Percentiles rank a stretch among this genome's conserved stretches.
Evolutionary conservation across 2,797 vertebrate genomes (phyloP).

Genomic region (Chelon auratus): DNA sequence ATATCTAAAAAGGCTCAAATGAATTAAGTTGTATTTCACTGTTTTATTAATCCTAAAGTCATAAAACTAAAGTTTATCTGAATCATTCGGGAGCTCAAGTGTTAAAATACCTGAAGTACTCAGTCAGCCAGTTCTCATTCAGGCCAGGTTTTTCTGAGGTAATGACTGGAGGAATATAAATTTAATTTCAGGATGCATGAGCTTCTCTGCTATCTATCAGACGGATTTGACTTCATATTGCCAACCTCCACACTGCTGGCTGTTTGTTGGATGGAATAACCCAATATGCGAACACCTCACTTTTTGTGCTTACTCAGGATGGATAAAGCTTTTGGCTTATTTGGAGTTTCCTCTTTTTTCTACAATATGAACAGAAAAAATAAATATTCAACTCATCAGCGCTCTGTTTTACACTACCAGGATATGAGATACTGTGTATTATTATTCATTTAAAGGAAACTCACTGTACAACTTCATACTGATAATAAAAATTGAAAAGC

Average conservation of each 20-base stretch:
- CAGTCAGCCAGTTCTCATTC: slow-evolving; percentile 42
- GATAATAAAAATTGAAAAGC: background rate
- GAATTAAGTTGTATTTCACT: background rate
- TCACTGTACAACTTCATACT: background rate
- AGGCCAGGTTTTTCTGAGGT: slow-evolving; percentile 37
- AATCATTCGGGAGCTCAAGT: slow-evolving; percentile 5
- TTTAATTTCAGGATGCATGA: slow-evolving; percentile 61
- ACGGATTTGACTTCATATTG: slow-evolving; percentile 53
- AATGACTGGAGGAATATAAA: slow-evolving; percentile 57
- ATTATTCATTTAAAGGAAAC: background rate
- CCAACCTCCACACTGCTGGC: slow-evolving; percentile 27
- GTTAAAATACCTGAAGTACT: slow-evolving; percentile 11
- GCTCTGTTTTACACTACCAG: background rate
- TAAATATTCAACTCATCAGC: background rate
- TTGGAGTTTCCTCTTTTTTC: background rate
- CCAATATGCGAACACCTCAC: slow-evolving; percentile 45
- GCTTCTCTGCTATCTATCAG: slow-evolving; percentile 52
- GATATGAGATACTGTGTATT: background rate
- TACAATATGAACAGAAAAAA: slow-evolving; percentile 7
- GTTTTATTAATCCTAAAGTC: background rate
- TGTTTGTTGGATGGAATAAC: slow-evolving; percentile 54
- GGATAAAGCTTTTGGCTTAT: slow-evolving; percentile 38
- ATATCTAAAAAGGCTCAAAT: background rate
- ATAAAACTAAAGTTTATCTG: background rate
- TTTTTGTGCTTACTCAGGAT: slow-evolving; percentile 57